A percentile compares a stretch with the other conserved stretches of the same genome.
Conservation (phyloP, 1,140 invertebrate species). For the Spodoptera litura region DNA sequence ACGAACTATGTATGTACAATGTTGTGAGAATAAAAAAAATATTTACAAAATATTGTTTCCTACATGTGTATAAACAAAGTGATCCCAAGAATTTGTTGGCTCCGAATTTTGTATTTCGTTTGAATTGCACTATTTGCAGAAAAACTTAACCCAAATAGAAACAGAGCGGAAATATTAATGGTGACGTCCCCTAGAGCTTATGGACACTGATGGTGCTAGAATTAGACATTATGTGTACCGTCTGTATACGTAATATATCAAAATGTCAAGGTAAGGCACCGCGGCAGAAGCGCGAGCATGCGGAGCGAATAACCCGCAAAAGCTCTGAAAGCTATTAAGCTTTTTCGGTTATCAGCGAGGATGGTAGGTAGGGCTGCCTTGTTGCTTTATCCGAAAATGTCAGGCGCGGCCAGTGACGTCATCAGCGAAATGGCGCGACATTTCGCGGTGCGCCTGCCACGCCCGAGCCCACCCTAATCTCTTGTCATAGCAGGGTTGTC, state of each 20-base stretch:
- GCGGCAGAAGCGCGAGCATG: constrained; percentile 62
- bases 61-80: no score
- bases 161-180: background rate
- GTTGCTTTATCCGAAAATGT: constrained; percentile 79
- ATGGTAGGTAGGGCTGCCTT: constrained; percentile 79
- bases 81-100: background rate
- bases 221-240: constrained; percentile 4
- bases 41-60: no score
- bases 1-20: no score
- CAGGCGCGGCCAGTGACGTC: constrained; percentile 82
- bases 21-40: no score
- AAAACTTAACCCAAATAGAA: background rate
- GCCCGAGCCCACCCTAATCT: constrained; percentile 80
- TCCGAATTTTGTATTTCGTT: background rate
- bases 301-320: constrained; percentile 73
- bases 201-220: constrained; percentile 6
- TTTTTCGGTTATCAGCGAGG: constrained; percentile 75
- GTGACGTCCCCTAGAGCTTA: constrained; percentile 24
- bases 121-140: background rate
- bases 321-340: constrained; percentile 74
- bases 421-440: constrained; percentile 79
- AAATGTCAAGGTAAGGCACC: constrained; percentile 78
- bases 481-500: constrained; percentile 71
- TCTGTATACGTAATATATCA: constrained; percentile 7
- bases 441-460: constrained; percentile 75